A percentile compares a stretch with the other conserved stretches of the same genome.
phyloP scores from a whole-genome alignment of 2,113 vertebrate genomes.

The Motacilla alba region DNA sequence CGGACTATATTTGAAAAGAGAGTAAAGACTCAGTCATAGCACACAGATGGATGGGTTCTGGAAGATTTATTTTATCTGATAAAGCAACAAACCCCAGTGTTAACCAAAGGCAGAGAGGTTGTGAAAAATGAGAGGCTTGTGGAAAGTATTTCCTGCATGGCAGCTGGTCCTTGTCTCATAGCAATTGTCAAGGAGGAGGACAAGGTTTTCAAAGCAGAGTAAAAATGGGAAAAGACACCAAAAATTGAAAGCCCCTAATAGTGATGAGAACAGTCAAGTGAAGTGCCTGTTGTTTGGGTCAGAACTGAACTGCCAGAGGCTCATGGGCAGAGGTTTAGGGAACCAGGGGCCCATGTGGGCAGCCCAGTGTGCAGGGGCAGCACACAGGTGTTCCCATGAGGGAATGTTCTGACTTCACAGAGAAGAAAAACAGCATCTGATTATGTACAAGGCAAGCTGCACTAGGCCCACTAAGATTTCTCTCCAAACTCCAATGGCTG shows the following conservation, averaged over 20 bases:
- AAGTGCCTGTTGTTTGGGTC: background rate
- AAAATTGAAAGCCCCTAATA: background rate
- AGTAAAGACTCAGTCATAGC: background rate
- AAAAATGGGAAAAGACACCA: background rate
- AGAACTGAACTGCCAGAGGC: background rate
- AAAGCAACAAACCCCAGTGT: background rate
- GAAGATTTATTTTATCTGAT: background rate
- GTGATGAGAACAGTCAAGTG: background rate
- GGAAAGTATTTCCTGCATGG: background rate
- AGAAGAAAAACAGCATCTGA: background rate
- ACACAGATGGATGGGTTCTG: background rate
- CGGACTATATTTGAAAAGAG: background rate
- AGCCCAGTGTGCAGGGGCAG: background rate
- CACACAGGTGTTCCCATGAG: fast-evolving
- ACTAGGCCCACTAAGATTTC: background rate
- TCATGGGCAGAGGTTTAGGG: fast-evolving
- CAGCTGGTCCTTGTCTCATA: background rate
- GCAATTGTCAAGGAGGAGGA: background rate
- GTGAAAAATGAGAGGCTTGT: background rate
- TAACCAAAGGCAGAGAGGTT: background rate
- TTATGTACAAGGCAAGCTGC: background rate
- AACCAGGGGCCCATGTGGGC: fast-evolving
- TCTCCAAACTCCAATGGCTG: background rate
- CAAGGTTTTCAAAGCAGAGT: background rate
- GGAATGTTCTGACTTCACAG: background rate